Percentiles rank a stretch among this genome's conserved stretches.
Evolutionary conservation across 2,888 invertebrate species (phyloP).

Genomic region (Anarsia innoxiella): DNA sequence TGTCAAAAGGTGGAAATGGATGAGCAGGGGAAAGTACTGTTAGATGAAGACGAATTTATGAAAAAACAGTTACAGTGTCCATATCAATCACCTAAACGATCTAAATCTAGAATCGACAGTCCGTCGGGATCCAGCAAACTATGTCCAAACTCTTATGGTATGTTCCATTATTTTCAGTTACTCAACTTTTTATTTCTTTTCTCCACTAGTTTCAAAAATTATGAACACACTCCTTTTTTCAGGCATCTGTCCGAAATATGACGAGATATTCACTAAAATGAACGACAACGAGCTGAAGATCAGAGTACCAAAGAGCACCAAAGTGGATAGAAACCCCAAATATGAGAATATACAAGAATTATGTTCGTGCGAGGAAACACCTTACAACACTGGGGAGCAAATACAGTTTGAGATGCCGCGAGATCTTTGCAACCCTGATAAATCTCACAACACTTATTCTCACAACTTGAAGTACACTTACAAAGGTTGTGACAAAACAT

Average conservation of each 20-base stretch:
- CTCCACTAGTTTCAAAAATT: too few species aligned
- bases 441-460: conserved; percentile 38
- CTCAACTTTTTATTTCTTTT: too few species aligned
- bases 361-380: conserved; percentile 52
- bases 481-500: conserved; percentile 36
- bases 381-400: conserved; percentile 59
- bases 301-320: conserved; percentile 58
- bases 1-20: conserved; percentile 69
- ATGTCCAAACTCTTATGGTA: too few species aligned
- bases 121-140: too few species aligned
- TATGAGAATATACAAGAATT: conserved; percentile 60
- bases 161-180: background rate
- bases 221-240: too few species aligned
- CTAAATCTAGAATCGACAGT: too few species aligned
- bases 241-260: conserved; percentile 46
- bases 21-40: conserved; percentile 55
- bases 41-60: conserved; percentile 52
- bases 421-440: conserved; percentile 37
- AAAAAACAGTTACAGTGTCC: too few species aligned
- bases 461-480: conserved; percentile 56
- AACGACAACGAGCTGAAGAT: conserved; percentile 63
- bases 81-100: too few species aligned
- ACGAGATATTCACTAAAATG: conserved; percentile 65
- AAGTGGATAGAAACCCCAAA: conserved; percentile 48
- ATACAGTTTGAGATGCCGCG: conserved; percentile 58